Evolutionary conservation across 2,888 invertebrate species (phyloP).

Genomic region (Synanthedon vespiformis): DNA sequence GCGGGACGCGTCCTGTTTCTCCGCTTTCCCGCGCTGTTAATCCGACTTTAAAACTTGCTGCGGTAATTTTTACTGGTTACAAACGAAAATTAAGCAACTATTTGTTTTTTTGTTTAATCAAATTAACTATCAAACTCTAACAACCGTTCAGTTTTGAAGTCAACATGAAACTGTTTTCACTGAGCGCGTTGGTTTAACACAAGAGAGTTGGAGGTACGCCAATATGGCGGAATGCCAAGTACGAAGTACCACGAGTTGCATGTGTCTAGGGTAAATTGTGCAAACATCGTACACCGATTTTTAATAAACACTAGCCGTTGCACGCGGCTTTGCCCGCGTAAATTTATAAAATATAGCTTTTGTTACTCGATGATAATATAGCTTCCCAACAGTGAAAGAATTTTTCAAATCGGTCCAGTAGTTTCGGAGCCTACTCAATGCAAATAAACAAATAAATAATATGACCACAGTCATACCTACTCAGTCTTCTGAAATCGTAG

Average conservation of each 20-base stretch:
- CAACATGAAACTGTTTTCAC: slow-evolving; percentile 35
- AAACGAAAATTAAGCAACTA: slow-evolving; percentile 4
- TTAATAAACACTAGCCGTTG: no score
- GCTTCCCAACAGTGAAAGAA: no score
- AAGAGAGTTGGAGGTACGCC: slow-evolving; percentile 41
- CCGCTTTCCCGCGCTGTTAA: slow-evolving; percentile 21
- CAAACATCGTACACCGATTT: no score
- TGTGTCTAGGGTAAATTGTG: slow-evolving; percentile 20
- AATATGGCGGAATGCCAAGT: slow-evolving; percentile 68
- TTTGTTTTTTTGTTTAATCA: slow-evolving; percentile 14
- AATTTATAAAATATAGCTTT: no score
- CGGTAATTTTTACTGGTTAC: slow-evolving; percentile 4
- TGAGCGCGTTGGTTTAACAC: slow-evolving; percentile 16
- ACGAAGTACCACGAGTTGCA: slow-evolving; percentile 44
- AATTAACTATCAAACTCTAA: slow-evolving; percentile 16
- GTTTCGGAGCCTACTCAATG: no score
- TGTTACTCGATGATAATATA: no score
- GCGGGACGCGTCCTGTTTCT: no score
- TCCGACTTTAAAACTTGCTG: slow-evolving; percentile 5
- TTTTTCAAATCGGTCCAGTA: no score
- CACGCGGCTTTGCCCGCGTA: no score
- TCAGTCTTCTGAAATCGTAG: no score
- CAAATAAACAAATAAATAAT: no score
- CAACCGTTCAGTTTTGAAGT: slow-evolving; percentile 37
- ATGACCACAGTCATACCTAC: no score